Base-by-base conservation (phyloP, 92 coral and sea anemone species). In the Actinernus sp. region DNA sequence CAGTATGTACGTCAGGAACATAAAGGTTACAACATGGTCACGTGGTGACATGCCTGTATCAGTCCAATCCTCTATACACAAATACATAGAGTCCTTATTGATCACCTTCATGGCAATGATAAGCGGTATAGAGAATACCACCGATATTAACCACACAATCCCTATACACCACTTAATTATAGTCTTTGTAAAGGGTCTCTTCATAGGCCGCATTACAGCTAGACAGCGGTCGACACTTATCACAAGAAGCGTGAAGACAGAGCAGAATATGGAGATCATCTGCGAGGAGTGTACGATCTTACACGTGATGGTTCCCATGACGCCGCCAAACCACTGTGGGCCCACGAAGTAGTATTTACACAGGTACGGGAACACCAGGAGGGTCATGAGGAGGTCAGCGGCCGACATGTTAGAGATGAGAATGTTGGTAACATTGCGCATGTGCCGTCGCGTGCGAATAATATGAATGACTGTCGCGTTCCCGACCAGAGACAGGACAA, bases 221-320 rank as follows among this genome's bases (percentile, higher is more conserved):
- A 70, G 65, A 55, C 71, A 88, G 4, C 96, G 91, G 32, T 88
- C 96, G 3, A 88, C 43, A 32, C 87, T 76, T n/a, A 88, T 88
- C 1, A 82, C 72, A 14, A 79, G 65, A 20, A 88, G 55, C 18
- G 88, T 84, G 70, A 78, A 88, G 14, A 88, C 88, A 0, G 91
- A 84, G 26, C 87, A 37, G 25, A 76, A 36, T 7, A 78, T 63
- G 2, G 96, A 88, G 10, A 78, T 33, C 36, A 80, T 58, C 25
- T 80, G 86, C 21, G 75, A 44, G 21, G 88, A 84, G 55, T 63
- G 64, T 0, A 65, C 24, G 25, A 79, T 31, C 46, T 65, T 76
- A 46, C 96, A 88, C 29, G 84, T 61, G 54, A 88, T 61, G 45
- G 67, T 54, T 31, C 96, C 96, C 61, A 67, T 22, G 17, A 76